Evolutionary conservation across 2,888 invertebrate species (phyloP).

Genomic region (Drosophila colorata): DNA sequence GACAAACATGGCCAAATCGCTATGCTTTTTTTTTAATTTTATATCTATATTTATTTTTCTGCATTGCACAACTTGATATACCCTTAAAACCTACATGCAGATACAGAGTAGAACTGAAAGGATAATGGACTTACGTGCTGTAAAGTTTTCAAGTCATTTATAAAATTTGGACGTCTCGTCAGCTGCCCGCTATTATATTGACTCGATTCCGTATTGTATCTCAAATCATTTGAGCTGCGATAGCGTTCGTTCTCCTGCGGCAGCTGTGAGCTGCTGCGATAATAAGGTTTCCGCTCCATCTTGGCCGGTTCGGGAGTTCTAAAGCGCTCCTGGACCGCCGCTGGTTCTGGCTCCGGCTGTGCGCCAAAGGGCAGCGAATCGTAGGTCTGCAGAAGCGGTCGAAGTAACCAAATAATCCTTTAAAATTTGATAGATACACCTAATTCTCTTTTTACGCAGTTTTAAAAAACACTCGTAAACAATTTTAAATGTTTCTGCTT

Average conservation of each 20-base stretch:
- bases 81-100: too few species aligned
- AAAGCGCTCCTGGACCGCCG: conserved; percentile 35
- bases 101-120: too few species aligned
- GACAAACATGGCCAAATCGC: too few species aligned
- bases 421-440: too few species aligned
- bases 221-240: conserved; percentile 86
- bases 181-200: conserved; percentile 37
- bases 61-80: too few species aligned
- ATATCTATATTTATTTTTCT: too few species aligned
- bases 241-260: conserved; percentile 80
- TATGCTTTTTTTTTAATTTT: too few species aligned
- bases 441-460: too few species aligned
- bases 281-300: conserved; percentile 68
- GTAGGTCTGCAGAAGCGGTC: conserved; percentile 86
- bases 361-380: conserved; percentile 82
- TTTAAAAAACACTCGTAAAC: too few species aligned
- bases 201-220: conserved; percentile 82
- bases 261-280: conserved; percentile 67
- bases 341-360: conserved; percentile 35
- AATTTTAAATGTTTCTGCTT: too few species aligned
- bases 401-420: neutral
- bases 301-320: conserved; percentile 57
- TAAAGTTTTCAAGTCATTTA: conserved; percentile 70
- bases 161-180: conserved; percentile 71
- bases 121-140: conserved; percentile 72